Evolutionary conservation across 2,888 invertebrate species (phyloP).

Genomic region (Trachelus iudaicus): DNA sequence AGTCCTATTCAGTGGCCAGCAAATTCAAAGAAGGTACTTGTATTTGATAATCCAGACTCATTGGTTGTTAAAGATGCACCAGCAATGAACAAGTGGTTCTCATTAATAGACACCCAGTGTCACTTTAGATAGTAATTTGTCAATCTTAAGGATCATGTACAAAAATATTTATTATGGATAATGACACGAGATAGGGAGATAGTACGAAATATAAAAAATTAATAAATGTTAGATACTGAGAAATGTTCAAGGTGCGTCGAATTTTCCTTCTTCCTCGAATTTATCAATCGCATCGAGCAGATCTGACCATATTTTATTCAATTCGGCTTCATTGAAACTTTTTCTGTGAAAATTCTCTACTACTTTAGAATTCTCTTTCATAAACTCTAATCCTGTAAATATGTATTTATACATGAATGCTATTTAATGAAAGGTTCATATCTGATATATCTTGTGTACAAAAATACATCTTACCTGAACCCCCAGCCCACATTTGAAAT

Average conservation of each 20-base stretch:
- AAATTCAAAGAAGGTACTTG: slow-evolving; percentile 10
- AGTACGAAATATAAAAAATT: background rate
- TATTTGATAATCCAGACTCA: background rate
- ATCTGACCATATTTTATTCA: slow-evolving; percentile 36
- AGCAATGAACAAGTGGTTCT: slow-evolving; percentile 1
- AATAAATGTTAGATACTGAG: background rate
- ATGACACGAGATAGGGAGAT: background rate
- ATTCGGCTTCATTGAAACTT: slow-evolving; percentile 23
- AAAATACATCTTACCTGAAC: slow-evolving; percentile 34
- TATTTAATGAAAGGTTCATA: background rate
- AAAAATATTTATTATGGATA: background rate
- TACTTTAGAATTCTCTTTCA: slow-evolving; percentile 28
- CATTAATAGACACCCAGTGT: slow-evolving; percentile 15
- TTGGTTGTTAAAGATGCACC: slow-evolving; percentile 8
- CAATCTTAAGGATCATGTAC: background rate
- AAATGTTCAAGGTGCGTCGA: background rate
- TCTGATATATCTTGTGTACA: background rate
- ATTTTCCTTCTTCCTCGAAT: background rate
- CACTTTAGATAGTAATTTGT: background rate
- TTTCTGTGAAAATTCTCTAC: slow-evolving; percentile 36
- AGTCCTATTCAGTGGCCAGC: slow-evolving; percentile 11
- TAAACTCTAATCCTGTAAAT: slow-evolving; percentile 36
- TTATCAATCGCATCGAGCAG: slow-evolving; percentile 32
- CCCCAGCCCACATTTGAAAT: slow-evolving; percentile 35
- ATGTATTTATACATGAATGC: background rate